These are phyloP conservation scores for Irena cyanogastra DNA, from an alignment of 2,113 vertebrate species.

Conservation along the genomic window DNA sequence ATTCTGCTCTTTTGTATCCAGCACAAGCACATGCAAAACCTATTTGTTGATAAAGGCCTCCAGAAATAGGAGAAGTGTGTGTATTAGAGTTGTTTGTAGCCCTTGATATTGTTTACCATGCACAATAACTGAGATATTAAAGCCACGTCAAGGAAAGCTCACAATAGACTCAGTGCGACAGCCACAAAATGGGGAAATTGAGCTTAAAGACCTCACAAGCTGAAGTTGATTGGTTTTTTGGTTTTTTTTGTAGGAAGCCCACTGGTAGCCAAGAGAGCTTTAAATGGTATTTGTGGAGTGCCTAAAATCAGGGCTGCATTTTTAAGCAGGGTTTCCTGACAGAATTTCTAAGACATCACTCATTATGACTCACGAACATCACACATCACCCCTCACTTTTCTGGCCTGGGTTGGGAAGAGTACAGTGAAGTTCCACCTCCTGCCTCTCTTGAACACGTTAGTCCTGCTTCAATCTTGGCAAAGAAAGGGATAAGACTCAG, in stretches of 20 bases:
- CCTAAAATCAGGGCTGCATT: background rate
- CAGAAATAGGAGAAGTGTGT: background rate
- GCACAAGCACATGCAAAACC: background rate
- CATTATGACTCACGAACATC: background rate
- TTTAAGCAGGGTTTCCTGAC: background rate
- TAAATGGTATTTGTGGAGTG: background rate
- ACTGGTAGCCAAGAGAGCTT: background rate
- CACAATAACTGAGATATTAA: background rate
- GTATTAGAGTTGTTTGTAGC: background rate
- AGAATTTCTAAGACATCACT: background rate
- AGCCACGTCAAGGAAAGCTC: background rate
- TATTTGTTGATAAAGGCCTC: background rate
- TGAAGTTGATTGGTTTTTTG: background rate
- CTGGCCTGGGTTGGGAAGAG: background rate
- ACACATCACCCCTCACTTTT: background rate
- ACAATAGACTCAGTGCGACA: background rate
- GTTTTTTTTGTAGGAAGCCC: background rate
- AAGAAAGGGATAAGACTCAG: background rate
- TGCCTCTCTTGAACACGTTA: accelerated
- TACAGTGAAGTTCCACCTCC: background rate
- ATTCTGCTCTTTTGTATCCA: background rate
- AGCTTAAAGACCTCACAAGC: background rate
- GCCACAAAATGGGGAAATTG: background rate
- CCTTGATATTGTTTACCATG: background rate
- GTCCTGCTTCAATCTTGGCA: background rate